Base-by-base conservation (phyloP, 2,113 vertebrate species). In the Oplegnathus fasciatus region DNA sequence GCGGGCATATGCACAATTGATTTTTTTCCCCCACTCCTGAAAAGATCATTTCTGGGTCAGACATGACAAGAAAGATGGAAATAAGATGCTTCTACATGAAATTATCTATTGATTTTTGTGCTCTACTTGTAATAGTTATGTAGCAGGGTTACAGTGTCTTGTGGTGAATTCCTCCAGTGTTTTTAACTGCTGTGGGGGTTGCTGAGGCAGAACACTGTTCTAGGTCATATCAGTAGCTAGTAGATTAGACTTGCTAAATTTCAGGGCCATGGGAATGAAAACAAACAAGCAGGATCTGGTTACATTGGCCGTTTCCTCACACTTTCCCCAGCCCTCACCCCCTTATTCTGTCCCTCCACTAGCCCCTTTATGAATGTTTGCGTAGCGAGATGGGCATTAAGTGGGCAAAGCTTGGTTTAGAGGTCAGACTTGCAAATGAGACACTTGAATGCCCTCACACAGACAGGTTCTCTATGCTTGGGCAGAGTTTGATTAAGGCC, bases 201-300 rank as follows among this genome's bases (percentile, higher is more conserved):
- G 80, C 68, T 89, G 65, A 86, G 82, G 88, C 81, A 68, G 87
- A 91, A 62, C 78, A 54, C 89, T 85, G 54, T 83, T 89, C 88
- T 80, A 76, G 82, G 83, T 91, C 83, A 85, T 84, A 91, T 93
- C 91, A 93, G 90, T 75, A 75, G 87, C 84, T 48, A 30, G 78
- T 85, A 79, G 87, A 91, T 91, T 90, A 85, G 85, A 92, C 89
- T 90, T 91, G 92, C 91, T 94, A 92, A 92, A 92, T 91, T 83
- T 90, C 85, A 89, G 92, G 93, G 88, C 91, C 91, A 92, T 95
- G 95, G 89, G 92, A 94, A 94, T 88, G 80, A 94, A 94, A 93
- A 93, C 88, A 95, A 93, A 94, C 91, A 87, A 79, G 80, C 64
- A 55, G 70, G 87, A 83, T 91, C 88, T 86, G 87, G 89, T 93